A percentile compares a stretch with the other conserved stretches of the same genome.
Conservation (phyloP, 2,113 vertebrate genomes). For the Bambusicola thoracicus region DNA sequence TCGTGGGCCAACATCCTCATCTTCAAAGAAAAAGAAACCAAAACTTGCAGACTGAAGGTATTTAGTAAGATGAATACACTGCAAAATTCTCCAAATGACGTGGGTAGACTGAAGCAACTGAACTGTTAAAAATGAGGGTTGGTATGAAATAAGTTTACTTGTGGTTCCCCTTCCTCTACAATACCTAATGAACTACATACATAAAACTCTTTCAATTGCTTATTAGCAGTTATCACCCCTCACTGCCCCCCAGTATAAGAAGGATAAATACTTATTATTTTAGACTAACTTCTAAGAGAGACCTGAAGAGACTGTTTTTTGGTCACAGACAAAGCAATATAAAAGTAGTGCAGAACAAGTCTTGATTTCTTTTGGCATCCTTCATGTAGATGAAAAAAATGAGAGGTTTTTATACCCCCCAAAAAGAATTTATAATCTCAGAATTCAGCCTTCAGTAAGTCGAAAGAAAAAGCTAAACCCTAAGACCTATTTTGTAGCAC, state of each 20-base stretch:
- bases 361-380: not conserved
- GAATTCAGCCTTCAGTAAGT: not conserved
- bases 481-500: not conserved
- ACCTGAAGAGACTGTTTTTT: not conserved
- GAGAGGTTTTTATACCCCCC: not conserved
- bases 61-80: not conserved
- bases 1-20: not conserved
- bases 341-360: not conserved
- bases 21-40: not conserved
- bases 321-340: fast-evolving
- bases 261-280: not conserved
- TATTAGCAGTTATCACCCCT: not conserved
- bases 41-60: not conserved
- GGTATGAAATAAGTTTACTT: not conserved
- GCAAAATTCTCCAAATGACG: not conserved
- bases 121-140: not conserved
- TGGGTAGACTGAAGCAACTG: fast-evolving
- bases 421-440: not conserved
- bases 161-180: not conserved
- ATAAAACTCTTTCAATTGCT: not conserved
- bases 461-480: fast-evolving
- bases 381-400: not conserved
- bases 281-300: not conserved
- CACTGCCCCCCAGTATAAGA: too few relatives aligned
- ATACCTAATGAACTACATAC: not conserved